Conservation (phyloP, 2,113 vertebrate species). For the Microcebus tavaratra region DNA sequence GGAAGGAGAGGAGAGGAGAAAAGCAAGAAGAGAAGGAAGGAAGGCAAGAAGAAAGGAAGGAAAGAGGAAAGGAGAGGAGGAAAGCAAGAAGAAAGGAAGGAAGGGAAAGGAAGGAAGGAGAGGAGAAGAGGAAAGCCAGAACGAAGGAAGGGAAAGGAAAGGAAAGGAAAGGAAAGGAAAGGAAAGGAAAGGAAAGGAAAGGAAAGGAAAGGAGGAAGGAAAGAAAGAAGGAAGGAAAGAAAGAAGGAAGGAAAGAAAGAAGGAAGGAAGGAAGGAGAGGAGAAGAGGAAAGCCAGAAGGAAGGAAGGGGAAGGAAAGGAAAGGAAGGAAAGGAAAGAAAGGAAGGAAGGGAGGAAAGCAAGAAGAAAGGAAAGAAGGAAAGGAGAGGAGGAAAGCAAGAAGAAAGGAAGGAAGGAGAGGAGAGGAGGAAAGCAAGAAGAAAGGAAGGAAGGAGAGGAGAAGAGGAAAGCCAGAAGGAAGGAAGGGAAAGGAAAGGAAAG, state of each 20-base stretch:
- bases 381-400: fast-evolving
- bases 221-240: no score
- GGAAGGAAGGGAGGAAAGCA: no score
- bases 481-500: fast-evolving
- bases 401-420: fast-evolving
- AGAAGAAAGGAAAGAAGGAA: not conserved
- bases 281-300: fast-evolving
- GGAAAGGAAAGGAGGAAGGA: no score
- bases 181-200: no score
- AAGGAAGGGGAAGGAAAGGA: fast-evolving
- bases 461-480: no score
- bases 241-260: no score
- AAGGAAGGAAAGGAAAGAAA: no score
- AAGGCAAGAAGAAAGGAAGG: no score
- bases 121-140: fast-evolving
- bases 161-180: fast-evolving
- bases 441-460: no score
- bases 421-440: no score
- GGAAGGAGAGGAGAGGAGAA: fast-evolving
- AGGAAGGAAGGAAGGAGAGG: no score
- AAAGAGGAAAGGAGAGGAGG: fast-evolving
- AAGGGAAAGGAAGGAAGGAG: not conserved
- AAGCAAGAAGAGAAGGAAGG: fast-evolving
- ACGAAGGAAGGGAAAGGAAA: fast-evolving
- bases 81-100: no score